phyloP scores from a whole-genome alignment of 1,140 invertebrate species.

The Lanistes nyassanus region DNA sequence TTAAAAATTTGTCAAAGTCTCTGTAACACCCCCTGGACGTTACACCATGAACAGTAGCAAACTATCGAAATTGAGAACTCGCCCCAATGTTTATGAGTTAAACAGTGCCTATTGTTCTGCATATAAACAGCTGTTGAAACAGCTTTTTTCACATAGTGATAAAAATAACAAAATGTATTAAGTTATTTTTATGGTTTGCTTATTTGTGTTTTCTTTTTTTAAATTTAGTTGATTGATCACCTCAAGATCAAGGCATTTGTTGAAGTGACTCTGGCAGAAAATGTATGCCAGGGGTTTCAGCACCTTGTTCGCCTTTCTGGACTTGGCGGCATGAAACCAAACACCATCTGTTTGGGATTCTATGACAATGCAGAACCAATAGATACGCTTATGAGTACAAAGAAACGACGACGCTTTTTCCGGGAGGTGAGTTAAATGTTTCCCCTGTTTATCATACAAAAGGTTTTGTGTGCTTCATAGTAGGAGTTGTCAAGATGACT shows the following conservation, averaged over 20 bases:
- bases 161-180: too few relatives aligned
- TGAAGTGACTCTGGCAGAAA: conserved; percentile 88
- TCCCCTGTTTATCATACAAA: background rate
- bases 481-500: too few relatives aligned
- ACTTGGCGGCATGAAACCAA: conserved; percentile 98
- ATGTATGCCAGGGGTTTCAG: conserved; percentile 88
- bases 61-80: too few relatives aligned
- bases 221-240: conserved; percentile 77
- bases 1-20: too few relatives aligned
- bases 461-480: too few relatives aligned
- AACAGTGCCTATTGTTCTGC: too few relatives aligned
- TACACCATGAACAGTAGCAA: too few relatives aligned
- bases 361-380: conserved; percentile 69
- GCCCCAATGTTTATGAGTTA: too few relatives aligned
- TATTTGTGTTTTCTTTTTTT: background rate
- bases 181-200: background rate
- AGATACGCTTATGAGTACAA: conserved; percentile 48
- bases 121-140: too few relatives aligned
- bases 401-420: conserved; percentile 22
- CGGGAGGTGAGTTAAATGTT: conserved; percentile 12
- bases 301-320: conserved; percentile 93
- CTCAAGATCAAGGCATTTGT: conserved; percentile 96
- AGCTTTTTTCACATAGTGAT: too few relatives aligned
- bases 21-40: too few relatives aligned
- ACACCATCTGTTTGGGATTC: conserved; percentile 90